phyloP scores from a whole-genome alignment of 2,888 invertebrate genomes.

The Melanophora roralis region DNA sequence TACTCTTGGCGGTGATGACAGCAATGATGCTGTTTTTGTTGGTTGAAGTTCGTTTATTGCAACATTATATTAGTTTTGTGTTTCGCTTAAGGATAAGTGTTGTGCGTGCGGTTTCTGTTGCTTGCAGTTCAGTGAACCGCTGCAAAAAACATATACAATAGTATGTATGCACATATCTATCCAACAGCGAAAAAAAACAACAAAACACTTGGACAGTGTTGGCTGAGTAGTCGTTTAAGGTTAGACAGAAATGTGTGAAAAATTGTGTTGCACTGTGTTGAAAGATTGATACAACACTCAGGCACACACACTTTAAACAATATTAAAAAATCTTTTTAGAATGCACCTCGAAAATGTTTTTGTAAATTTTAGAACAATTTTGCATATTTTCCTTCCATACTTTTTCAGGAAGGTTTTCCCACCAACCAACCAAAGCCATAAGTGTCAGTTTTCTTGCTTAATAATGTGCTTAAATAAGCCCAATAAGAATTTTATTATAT shows the following conservation, averaged over 20 bases:
- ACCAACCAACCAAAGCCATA: background rate
- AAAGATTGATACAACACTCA: conserved; percentile 17
- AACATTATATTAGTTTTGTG: conserved; percentile 37
- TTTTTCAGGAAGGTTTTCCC: background rate
- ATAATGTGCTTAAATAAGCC: background rate
- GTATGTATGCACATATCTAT: no score
- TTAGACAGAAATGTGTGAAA: conserved; percentile 24
- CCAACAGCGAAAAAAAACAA: background rate
- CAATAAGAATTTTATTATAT: conserved; percentile 21
- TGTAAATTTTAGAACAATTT: background rate
- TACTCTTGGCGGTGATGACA: conserved; percentile 32
- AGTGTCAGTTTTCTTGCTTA: conserved; percentile 3
- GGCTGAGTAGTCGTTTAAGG: background rate
- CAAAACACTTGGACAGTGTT: background rate
- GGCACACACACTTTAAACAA: background rate
- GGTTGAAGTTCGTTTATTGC: conserved; percentile 54
- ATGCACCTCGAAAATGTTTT: background rate
- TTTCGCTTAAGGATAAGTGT: background rate
- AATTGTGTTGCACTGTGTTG: conserved; percentile 16
- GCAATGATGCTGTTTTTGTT: conserved; percentile 10
- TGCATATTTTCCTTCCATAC: background rate
- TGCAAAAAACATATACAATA: background rate
- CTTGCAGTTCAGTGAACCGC: conserved; percentile 55
- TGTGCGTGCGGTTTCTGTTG: conserved; percentile 43
- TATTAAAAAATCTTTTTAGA: background rate